Conservation (phyloP, 1,140 invertebrate genomes). For the Laodelphax striatellus region DNA sequence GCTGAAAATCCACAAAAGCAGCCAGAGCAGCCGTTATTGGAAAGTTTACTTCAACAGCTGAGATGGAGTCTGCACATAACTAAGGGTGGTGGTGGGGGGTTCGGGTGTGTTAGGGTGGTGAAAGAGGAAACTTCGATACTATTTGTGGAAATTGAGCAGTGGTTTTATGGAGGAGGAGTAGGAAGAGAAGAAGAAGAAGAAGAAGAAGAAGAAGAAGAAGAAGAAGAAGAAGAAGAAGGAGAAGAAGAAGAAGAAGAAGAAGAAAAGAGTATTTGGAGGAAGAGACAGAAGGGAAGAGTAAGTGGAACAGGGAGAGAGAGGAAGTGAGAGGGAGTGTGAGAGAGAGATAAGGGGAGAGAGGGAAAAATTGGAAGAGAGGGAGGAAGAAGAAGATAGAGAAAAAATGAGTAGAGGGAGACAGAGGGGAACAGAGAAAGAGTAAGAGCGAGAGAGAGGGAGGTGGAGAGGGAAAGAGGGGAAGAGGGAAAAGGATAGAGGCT, state of each 20-base stretch:
- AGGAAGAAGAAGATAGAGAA: background rate
- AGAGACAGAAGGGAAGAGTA: background rate
- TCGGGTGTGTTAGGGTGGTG: too few species aligned
- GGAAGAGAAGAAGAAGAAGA: background rate
- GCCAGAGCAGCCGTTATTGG: too few species aligned
- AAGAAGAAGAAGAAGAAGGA: background rate
- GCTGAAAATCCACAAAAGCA: too few species aligned
- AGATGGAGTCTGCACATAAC: too few species aligned
- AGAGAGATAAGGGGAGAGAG: too few species aligned
- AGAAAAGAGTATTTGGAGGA: conserved; percentile 1
- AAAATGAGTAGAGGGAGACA: too few species aligned
- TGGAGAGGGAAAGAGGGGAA: background rate
- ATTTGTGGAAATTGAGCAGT: too few species aligned
- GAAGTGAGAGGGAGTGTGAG: background rate
- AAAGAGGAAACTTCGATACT: too few species aligned
- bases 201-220: background rate
- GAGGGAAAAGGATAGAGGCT: background rate
- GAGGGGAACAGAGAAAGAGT: too few species aligned
- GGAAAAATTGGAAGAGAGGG: too few species aligned
- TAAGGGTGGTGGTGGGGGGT: too few species aligned
- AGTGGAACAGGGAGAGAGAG: background rate
- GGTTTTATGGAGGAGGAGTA: background rate
- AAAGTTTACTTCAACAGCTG: too few species aligned
- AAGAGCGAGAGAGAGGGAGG: background rate
- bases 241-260: background rate